Evolutionary conservation across 2,888 invertebrate genomes (phyloP).

Genomic region (Panzeria rudis): DNA sequence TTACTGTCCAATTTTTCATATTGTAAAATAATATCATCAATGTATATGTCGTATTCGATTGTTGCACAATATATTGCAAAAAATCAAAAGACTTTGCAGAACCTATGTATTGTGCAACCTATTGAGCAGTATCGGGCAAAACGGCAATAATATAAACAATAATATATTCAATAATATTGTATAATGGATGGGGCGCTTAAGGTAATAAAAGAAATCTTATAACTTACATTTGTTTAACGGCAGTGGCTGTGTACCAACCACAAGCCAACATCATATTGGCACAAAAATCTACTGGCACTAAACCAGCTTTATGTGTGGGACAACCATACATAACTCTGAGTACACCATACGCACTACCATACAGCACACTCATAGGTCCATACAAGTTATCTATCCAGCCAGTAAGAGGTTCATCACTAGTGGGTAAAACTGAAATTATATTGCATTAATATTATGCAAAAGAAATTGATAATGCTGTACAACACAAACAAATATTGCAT

Average conservation of each 20-base stretch:
- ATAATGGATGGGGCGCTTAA: too few relatives aligned
- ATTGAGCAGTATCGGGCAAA: too few relatives aligned
- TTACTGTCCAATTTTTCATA: too few relatives aligned
- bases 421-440: constrained; percentile 83
- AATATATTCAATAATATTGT: too few relatives aligned
- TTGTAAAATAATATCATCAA: too few relatives aligned
- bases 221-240: constrained; percentile 64
- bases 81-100: too few relatives aligned
- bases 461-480: too few relatives aligned
- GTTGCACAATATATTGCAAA: too few relatives aligned
- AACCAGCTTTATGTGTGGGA: constrained; percentile 79
- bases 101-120: too few relatives aligned
- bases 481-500: too few relatives aligned
- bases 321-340: constrained; percentile 83
- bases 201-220: neutral
- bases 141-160: too few relatives aligned
- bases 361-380: constrained; percentile 85
- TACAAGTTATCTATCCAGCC: constrained; percentile 90
- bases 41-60: too few relatives aligned
- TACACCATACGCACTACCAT: constrained; percentile 86
- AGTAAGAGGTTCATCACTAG: constrained; percentile 84
- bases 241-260: constrained; percentile 83
- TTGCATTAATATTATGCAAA: neutral
- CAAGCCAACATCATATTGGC: constrained; percentile 83
- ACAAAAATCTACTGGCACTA: constrained; percentile 84